Evolutionary conservation across 2,888 invertebrate genomes (phyloP), one percentile per base, ranked within the genome.

Genomic region (Drosophila engyochracea): DNA sequence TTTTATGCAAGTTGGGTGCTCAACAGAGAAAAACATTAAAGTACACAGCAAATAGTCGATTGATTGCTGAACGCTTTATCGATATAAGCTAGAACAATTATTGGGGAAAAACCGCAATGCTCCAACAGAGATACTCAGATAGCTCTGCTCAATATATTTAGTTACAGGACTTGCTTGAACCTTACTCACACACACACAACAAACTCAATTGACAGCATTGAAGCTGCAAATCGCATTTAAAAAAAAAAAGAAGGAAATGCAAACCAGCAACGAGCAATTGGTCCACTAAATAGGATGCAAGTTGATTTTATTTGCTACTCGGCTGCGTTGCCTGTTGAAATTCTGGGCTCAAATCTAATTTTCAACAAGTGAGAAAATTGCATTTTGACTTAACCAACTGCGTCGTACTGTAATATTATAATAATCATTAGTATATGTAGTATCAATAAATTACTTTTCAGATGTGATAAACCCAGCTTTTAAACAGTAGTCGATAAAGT

Each of bases 321-420:
- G 28, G 37, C 12, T 37, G 57, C 41, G 33, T 3, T 52, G 44
- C 25, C 53, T n/a, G 33, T 41, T 70, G 44, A 58, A 53, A 64
- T 51, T 49, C 58, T 58, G 58, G 54, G 19, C 30, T 54, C 9
- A 28, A 37, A 55, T 60, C 49, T 54, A 44, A 44, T 72, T 60
- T 60, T 16, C 44, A 41, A 31, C 49, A 59, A 73, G 47, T 47
- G 25, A 47, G 16, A 47, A 47, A 47, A 25, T 47, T 25, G 25
- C 25, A 47, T 16, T 16, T 25, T 9, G 4, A 47, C 47, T 25
- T 9, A 47, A 9, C 25, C 47, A 9, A 47, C 47, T 25, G 47
- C 47, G 16, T 16, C 47, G 25, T 9, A 47, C 25, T 25, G 2
- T 16, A 25, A 16, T 22, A 25, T 31, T 31, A 31, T 9, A 31